Evolutionary conservation across 2,113 vertebrate species (phyloP).

Genomic region (Rhinoderma darwinii): DNA sequence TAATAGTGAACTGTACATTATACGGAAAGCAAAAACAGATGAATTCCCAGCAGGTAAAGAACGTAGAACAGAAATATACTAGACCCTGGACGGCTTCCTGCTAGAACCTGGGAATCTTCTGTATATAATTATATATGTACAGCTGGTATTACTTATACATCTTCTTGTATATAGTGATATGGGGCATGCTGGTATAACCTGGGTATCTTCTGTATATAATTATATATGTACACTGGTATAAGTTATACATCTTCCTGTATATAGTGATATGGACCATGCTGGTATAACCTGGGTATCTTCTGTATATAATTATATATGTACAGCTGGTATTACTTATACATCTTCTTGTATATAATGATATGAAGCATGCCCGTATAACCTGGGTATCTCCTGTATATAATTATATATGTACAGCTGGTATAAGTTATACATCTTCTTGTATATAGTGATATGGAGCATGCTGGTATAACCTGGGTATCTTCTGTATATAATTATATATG

Average conservation of each 20-base stretch:
- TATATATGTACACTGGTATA: background rate
- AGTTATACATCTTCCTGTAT: background rate
- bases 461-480: background rate
- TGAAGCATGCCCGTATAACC: background rate
- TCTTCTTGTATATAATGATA: background rate
- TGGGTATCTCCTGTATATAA: background rate
- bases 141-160: no score
- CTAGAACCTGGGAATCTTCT: background rate
- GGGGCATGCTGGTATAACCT: background rate
- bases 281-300: background rate
- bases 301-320: background rate
- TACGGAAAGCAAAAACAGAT: background rate
- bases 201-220: no score
- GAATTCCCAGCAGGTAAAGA: no score
- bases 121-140: background rate
- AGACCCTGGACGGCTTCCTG: background rate
- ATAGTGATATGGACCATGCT: no score
- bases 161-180: background rate
- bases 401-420: background rate
- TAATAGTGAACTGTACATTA: background rate
- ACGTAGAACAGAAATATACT: background rate
- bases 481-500: background rate
- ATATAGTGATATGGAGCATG: background rate
- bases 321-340: background rate
- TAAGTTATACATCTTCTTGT: background rate